Evolutionary conservation across 2,888 invertebrate genomes (phyloP), one percentile per base, ranked within the genome.

Genomic region (Platycheirus rosarum): DNA sequence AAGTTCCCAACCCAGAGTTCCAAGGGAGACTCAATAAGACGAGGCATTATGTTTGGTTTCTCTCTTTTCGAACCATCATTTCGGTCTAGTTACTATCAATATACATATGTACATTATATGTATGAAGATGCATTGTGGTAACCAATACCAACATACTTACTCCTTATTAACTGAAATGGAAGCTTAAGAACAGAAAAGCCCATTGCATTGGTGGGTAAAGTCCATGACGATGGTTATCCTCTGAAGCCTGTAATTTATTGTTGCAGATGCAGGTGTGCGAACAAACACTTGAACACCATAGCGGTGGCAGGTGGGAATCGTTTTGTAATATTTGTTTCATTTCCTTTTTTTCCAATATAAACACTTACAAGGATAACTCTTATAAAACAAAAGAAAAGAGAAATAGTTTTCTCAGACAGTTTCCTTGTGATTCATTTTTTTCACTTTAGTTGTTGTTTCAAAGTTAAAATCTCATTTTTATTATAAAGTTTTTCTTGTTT

Each of bases 61-160:
- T 29, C 3, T 35, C 32, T n/a, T 53, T 73, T 78, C 13, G 40
- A 57, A 57, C 40, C 40, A 23, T 40, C 40, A 23, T 49, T 44
- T 16, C 35, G n/a, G 55, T 32, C 32, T 40, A 42, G 18, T 18
- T 49, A 6, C 3, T 14, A 35, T 13, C 8, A 7, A n/a, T n/a
- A n/a, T n/a, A n/a, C n/a, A n/a, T n/a, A n/a, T n/a, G 29, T 3
- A 32, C 29, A 23, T 23, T 23, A 23, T 6, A 23, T 23, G 6
- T 6, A 23, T 32, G 8, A 7, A 32, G 29, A 8, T 2, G 23
- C 23, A 51, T 57, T 26, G 53, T 20, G 40, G 42, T 29, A 11
- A 75, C 51, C 62, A 74, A 68, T 68, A 66, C 78, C 78, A 55
- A 73, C 68, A 62, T 74, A 78, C 69, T 49, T 53, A 60, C 57